A percentile compares a stretch with the other conserved stretches of the same genome.
These are phyloP conservation scores for Poeciliopsis occidentalis DNA, from an alignment of 2,113 vertebrate species.

Conservation along the genomic window DNA sequence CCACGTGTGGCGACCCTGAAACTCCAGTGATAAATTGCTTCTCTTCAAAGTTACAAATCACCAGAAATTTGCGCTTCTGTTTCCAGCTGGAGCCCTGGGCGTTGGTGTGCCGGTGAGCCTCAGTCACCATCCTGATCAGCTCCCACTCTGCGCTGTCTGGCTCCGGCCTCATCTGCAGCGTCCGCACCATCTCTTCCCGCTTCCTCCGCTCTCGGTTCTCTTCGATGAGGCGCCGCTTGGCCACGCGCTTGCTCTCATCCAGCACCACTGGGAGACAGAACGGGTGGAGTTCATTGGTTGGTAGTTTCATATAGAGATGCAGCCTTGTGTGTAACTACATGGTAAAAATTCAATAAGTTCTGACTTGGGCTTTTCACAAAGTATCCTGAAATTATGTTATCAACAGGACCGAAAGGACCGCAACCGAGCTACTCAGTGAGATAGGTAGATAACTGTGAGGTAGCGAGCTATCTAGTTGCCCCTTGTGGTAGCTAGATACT, in stretches of 20 bases:
- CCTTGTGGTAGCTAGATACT: too few relatives aligned
- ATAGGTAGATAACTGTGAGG: too few relatives aligned
- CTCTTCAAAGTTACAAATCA: slow-evolving; percentile 41
- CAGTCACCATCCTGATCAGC: slow-evolving; percentile 90
- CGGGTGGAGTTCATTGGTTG: not conserved
- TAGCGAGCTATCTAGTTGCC: too few relatives aligned
- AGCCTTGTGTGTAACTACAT: not conserved
- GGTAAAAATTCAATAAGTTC: not conserved
- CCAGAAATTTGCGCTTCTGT: slow-evolving; percentile 98
- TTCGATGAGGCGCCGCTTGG: slow-evolving; percentile 96
- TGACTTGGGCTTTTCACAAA: not conserved
- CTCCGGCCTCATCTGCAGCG: slow-evolving; percentile 90
- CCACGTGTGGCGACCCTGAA: not conserved
- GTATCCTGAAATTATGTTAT: not conserved
- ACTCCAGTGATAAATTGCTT: not conserved
- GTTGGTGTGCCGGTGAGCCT: slow-evolving; percentile 95
- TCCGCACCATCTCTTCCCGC: slow-evolving; percentile 94
- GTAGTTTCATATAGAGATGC: not conserved
- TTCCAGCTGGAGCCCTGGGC: slow-evolving; percentile 98
- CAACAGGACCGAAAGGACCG: too few relatives aligned
- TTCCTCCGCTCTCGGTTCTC: slow-evolving; percentile 93
- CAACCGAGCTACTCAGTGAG: too few relatives aligned
- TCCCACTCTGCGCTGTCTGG: slow-evolving; percentile 93
- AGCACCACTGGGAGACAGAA: slow-evolving; percentile 87
- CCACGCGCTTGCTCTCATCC: slow-evolving; percentile 94